phyloP scores from a whole-genome alignment of 2,113 vertebrate genomes.

The Mormyrus iriodes region DNA sequence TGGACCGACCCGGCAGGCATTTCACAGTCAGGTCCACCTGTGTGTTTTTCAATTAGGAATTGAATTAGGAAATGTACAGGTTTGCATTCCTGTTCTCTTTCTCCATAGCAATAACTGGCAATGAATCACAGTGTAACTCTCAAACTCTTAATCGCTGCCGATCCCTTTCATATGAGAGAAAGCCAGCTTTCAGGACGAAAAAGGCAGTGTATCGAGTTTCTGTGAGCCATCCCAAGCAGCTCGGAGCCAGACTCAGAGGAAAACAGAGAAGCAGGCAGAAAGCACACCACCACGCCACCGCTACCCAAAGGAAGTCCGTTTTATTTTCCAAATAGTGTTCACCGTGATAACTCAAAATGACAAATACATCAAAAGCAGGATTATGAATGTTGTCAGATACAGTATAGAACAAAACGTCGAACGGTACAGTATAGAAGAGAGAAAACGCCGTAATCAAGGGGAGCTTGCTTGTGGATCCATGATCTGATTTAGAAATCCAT shows the following conservation, averaged over 20 bases:
- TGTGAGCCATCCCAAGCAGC: not conserved
- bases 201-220: not conserved
- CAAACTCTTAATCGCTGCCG: not conserved
- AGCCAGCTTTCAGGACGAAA: not conserved
- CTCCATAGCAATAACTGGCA: not conserved
- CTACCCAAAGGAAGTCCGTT: not conserved
- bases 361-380: not conserved
- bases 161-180: not conserved
- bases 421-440: not conserved
- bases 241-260: not conserved
- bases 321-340: slow-evolving; percentile 17
- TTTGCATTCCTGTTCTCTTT: not conserved
- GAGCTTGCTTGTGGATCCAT: not conserved
- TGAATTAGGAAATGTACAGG: not conserved
- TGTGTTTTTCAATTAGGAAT: not conserved
- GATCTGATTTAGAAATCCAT: not conserved
- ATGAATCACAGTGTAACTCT: not conserved
- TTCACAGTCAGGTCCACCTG: not conserved
- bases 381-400: not conserved
- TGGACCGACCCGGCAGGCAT: not conserved
- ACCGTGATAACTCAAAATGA: not conserved
- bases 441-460: not conserved
- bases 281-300: not conserved
- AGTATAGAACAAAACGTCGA: not conserved
- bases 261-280: not conserved